Evolutionary conservation across 2,888 invertebrate genomes (phyloP), one percentile per base, ranked within the genome.

Genomic region (Sepiola atlantica): DNA sequence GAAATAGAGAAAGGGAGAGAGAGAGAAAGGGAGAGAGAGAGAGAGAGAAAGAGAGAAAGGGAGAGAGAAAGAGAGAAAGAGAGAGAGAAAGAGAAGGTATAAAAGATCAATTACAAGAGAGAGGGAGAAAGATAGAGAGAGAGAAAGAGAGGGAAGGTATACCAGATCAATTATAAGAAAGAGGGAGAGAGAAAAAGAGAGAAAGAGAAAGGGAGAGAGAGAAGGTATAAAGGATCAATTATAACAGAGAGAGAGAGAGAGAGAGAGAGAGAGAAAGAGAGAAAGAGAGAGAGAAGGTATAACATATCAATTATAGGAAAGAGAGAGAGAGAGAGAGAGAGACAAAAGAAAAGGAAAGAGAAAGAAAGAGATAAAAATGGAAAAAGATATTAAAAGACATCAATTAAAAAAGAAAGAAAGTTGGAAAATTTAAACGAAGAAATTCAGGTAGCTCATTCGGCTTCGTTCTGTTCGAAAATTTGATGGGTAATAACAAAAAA

Each of bases 31-130:
- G 18, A 20, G n/a, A 77, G n/a, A 28, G 28, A 28, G 14, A 77
- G 14, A n/a, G 12, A n/a, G n/a, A 10, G n/a, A 28, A 14, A 77
- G 1, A 77, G n/a, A 10, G 16, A n/a, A 10, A 16, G n/a, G n/a
- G 10, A 77, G 14, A 28, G 14, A 77, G 77, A 77, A 10, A 10
- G 12, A n/a, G 8, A 77, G 1, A n/a, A 14, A 77, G 28, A 77
- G 12, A 77, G 12, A n/a, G 16, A 18, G 0, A 8, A 77, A n/a
- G 28, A 4, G 0, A 0, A 8, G 77, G n/a, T 0, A 28, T 0
- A 77, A 12, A 77, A n/a, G 10, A 20, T 12, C 12, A 77, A 77
- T 10, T 14, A 12, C 21, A 20, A 24, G 18, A 57, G 18, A 18
- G 16, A 61, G 28, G 0, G 61, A 61, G 28, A 61, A 61, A 61